Conservation (phyloP, 1,140 invertebrate genomes). For the Gryllus bimaculatus region DNA sequence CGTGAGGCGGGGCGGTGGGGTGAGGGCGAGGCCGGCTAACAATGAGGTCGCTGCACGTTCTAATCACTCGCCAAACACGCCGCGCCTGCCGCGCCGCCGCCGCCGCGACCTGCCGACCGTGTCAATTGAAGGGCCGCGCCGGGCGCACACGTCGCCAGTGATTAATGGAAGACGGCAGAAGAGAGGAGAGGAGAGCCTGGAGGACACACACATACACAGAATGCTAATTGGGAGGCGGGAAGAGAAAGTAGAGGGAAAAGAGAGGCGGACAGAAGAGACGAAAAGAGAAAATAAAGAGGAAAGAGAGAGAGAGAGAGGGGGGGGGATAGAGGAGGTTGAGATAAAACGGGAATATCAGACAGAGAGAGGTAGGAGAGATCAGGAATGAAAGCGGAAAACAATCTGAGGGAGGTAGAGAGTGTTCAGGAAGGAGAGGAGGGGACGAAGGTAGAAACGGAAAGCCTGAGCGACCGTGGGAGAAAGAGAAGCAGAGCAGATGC, state of each 20-base stretch:
- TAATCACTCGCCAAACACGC: slow-evolving; percentile 8
- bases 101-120: background rate
- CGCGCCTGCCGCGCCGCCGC: slow-evolving; percentile 2
- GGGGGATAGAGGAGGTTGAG: background rate
- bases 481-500: no score
- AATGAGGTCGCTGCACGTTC: slow-evolving; percentile 3
- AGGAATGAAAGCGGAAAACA: no score
- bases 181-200: background rate
- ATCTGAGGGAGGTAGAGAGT: no score
- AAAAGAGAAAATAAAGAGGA: background rate
- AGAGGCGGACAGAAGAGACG: no score
- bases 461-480: no score
- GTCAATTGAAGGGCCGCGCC: background rate
- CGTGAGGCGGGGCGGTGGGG: background rate
- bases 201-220: background rate
- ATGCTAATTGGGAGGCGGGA: no score
- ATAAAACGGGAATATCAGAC: background rate
- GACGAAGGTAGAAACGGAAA: no score
- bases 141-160: background rate
- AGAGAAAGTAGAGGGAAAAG: no score
- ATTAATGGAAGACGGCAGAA: background rate
- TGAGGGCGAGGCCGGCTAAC: background rate
- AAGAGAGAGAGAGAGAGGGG: background rate
- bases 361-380: background rate
- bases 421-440: no score